Evolutionary conservation across 2,888 invertebrate genomes (phyloP), one percentile per base, ranked within the genome.

Genomic region (Caenorhabditis zanzibari): DNA sequence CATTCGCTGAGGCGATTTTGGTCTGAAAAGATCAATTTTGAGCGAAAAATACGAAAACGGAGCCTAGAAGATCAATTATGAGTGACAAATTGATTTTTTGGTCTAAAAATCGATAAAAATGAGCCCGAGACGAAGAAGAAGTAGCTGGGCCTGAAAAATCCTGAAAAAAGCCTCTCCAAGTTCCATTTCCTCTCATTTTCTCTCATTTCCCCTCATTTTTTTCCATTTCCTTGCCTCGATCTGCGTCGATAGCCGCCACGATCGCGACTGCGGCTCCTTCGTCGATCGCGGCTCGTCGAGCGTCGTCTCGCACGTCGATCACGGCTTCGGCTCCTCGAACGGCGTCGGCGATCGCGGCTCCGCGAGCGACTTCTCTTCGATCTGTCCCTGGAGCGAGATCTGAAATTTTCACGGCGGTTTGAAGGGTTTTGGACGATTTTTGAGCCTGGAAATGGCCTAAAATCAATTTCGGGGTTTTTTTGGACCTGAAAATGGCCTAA

Each of bases 301-400:
- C 61, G 61, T 24, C 88, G 84, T 52, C 87, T 61, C 49, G 69
- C n/a, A 68, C 14, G 72, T 2, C 68, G 19, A 35, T 72, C 72
- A 28, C 59, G 58, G 24, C 56, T 56, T 10, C 58, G n/a, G 47
- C 80, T 71, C 49, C 71, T 81, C 16, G 82, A 79, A 26, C 79
- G 59, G 16, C 63, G 19, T 10, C 75, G 38, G 32, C 77, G 58
- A 28, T 68, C 77, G 6, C 66, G 56, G 24, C 75, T 75, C 5
- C 64, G 59, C 14, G 76, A 76, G 52, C 82, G 54, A 22, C 63
- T 54, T 22, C 76, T 26, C 56, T 32, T 19, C 35, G 64, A 63
- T 64, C 59, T 58, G 66, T 64, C 64, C 26, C 19, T 61, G 26
- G 77, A 76, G 22, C 76, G 41, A 22, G 76, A 77, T 77, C 77